phyloP scores from a whole-genome alignment of 2,888 invertebrate species.

The Platycheirus albimanus region DNA sequence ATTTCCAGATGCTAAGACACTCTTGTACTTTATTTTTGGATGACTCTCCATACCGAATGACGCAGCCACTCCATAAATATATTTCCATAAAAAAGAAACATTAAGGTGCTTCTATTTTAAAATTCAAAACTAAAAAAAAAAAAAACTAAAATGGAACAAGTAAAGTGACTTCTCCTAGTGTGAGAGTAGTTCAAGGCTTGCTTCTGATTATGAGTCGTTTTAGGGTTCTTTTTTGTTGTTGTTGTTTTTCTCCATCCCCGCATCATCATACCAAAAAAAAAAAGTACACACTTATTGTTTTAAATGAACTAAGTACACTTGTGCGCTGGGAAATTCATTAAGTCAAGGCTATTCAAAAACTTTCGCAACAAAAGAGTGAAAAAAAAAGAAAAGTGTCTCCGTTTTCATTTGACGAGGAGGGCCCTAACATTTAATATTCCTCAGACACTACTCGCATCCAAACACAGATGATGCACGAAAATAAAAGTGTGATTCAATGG shows the following conservation, averaged over 20 bases:
- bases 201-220: neutral
- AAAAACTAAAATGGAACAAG: slow-evolving; percentile 6
- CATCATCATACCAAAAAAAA: neutral
- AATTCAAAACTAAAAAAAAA: slow-evolving; percentile 4
- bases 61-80: slow-evolving; percentile 16
- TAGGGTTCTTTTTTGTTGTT: neutral
- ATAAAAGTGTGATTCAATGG: slow-evolving; percentile 62
- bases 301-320: slow-evolving; percentile 23
- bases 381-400: slow-evolving; percentile 17
- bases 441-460: slow-evolving; percentile 3
- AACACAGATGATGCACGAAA: slow-evolving; percentile 43
- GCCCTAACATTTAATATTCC: slow-evolving; percentile 20
- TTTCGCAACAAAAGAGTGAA: slow-evolving; percentile 6
- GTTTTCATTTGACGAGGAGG: slow-evolving; percentile 15
- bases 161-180: slow-evolving; percentile 1
- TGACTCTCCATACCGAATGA: neutral
- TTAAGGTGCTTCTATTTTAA: slow-evolving; percentile 6
- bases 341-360: slow-evolving; percentile 12
- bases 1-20: neutral
- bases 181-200: slow-evolving; percentile 22
- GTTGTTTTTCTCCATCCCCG: neutral
- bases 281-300: too few relatives aligned
- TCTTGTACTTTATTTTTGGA: slow-evolving; percentile 1
- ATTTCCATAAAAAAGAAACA: neutral
- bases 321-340: slow-evolving; percentile 23